phyloP scores from a whole-genome alignment of 2,888 invertebrate genomes.

The Aporophyla nigra region DNA sequence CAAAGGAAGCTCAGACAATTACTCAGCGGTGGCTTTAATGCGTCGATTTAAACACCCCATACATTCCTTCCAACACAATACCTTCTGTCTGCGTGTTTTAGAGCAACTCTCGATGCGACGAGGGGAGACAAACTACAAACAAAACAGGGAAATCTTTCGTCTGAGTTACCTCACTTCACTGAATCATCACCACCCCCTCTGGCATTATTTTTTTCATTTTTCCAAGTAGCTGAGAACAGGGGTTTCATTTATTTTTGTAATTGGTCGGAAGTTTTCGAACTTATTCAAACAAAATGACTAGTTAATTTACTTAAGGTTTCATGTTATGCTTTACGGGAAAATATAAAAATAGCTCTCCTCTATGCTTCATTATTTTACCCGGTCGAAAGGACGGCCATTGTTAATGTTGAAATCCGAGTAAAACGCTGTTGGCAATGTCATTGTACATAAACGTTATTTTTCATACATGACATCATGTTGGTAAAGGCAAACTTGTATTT shows the following conservation, averaged over 20 bases:
- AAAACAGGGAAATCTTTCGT: constrained; percentile 85
- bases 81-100: constrained; percentile 78
- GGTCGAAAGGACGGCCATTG: constrained; percentile 38
- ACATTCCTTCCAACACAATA: constrained; percentile 81
- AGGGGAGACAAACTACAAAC: constrained; percentile 84
- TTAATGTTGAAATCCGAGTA: constrained; percentile 49
- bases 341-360: constrained; percentile 25
- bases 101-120: constrained; percentile 79
- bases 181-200: constrained; percentile 66
- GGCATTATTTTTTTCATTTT: constrained; percentile 52
- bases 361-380: constrained; percentile 50
- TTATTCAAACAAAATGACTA: constrained; percentile 2
- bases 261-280: background rate
- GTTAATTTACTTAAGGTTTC: constrained; percentile 19
- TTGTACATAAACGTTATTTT: constrained; percentile 65
- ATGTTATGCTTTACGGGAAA: constrained; percentile 20
- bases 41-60: constrained; percentile 83
- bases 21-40: constrained; percentile 80
- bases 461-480: constrained; percentile 76
- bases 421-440: constrained; percentile 67
- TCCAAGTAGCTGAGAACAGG: constrained; percentile 10
- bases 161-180: constrained; percentile 80
- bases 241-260: constrained; percentile 29
- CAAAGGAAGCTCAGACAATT: constrained; percentile 80
- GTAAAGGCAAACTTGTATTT: constrained; percentile 70